Conservation (phyloP, 2,113 vertebrate species). For the Leptocoma aspasia region DNA sequence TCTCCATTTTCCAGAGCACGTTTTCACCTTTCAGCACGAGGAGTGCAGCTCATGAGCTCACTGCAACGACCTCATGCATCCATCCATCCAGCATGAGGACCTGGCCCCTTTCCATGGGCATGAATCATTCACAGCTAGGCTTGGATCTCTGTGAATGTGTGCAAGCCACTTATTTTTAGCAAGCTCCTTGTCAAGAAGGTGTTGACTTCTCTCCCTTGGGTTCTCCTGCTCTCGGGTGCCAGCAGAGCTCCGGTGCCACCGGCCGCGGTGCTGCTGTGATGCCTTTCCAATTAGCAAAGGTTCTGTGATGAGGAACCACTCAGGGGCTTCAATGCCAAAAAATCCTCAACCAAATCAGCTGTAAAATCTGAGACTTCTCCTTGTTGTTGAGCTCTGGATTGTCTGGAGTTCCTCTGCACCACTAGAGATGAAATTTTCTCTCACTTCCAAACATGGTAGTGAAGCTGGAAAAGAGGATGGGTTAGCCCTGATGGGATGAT, state of each 20-base stretch:
- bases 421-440: neutral
- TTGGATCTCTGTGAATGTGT: neutral
- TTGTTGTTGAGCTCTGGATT: neutral
- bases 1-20: neutral
- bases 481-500: neutral
- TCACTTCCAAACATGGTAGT: slow-evolving; percentile 15
- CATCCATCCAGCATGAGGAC: neutral
- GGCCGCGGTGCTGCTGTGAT: neutral
- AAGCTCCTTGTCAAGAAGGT: neutral
- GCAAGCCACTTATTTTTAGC: slow-evolving; percentile 5
- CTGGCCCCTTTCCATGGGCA: neutral
- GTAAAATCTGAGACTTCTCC: neutral
- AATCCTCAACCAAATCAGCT: neutral
- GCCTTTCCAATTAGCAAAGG: neutral
- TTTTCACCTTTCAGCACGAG: neutral
- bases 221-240: neutral
- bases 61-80: neutral
- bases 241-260: neutral
- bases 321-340: neutral
- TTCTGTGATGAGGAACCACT: neutral
- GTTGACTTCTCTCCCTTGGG: neutral
- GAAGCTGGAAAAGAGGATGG: neutral
- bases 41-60: neutral
- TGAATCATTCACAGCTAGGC: neutral
- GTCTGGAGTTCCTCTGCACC: neutral